Conservation (phyloP, 2,888 invertebrate genomes). For the Idaea dimidiata region DNA sequence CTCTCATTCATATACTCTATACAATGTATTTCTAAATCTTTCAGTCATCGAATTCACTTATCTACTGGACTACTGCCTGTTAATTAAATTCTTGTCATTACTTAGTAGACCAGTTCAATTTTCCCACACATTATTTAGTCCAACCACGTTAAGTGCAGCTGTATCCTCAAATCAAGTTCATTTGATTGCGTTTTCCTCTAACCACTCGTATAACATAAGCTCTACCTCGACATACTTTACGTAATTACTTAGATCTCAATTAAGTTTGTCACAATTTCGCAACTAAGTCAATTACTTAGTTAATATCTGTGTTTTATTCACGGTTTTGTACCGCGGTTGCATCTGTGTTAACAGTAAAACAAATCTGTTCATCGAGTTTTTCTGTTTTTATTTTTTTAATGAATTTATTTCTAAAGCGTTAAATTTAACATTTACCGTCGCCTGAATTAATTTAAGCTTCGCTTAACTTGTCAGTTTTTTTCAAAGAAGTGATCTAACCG, state of each 20-base stretch:
- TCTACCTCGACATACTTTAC: conserved; percentile 47
- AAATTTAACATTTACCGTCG: too few species aligned
- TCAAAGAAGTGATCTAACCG: too few species aligned
- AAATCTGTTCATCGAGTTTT: neutral
- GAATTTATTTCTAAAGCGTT: too few species aligned
- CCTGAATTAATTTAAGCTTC: too few species aligned
- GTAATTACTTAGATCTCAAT: conserved; percentile 34
- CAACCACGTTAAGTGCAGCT: neutral
- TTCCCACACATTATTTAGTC: neutral
- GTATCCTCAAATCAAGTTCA: conserved; percentile 1
- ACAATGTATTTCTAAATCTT: neutral
- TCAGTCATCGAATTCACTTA: neutral
- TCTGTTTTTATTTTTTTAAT: neutral
- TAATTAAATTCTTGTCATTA: neutral
- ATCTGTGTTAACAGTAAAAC: neutral
- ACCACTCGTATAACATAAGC: conserved; percentile 27
- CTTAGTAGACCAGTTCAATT: neutral
- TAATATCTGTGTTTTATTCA: conserved; percentile 18
- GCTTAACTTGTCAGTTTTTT: too few species aligned
- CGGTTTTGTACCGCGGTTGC: conserved; percentile 17
- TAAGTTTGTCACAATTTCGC: conserved; percentile 29
- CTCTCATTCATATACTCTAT: neutral
- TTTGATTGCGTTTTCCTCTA: conserved; percentile 23
- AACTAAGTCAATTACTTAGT: neutral
- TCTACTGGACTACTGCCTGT: neutral